A percentile compares a stretch with the other conserved stretches of the same genome.
phyloP scores from a whole-genome alignment of 1,140 invertebrate genomes.

The Drosophila serrata region DNA sequence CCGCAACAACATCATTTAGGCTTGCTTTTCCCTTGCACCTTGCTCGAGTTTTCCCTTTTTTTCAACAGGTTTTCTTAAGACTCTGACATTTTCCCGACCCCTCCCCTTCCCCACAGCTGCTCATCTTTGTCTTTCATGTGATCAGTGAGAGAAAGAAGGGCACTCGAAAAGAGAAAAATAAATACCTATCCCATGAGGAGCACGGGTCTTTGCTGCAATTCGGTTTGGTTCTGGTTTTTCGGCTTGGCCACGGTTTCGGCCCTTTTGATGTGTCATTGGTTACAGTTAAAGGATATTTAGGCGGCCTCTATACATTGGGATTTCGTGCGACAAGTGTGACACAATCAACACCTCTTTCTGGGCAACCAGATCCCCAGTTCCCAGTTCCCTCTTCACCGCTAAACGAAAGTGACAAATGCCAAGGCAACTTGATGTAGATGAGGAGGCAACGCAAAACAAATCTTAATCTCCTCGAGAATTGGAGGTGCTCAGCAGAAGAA shows the following conservation, averaged over 20 bases:
- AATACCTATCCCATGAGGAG: constrained; percentile 45
- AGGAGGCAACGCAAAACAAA: constrained; percentile 33
- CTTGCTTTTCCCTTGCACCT: constrained; percentile 24
- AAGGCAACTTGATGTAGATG: constrained; percentile 43
- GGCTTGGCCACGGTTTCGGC: constrained; percentile 18
- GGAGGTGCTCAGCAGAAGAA: background rate
- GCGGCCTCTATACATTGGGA: constrained; percentile 37
- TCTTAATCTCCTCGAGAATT: constrained; percentile 63
- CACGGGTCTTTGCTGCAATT: constrained; percentile 51
- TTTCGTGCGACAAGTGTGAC: constrained; percentile 69
- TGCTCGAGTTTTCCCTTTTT: constrained; percentile 26
- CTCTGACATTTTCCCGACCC: background rate
- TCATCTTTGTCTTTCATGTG: too few species aligned
- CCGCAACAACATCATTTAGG: constrained; percentile 55
- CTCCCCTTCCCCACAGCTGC: background rate
- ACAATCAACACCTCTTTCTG: constrained; percentile 80
- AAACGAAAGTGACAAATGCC: constrained; percentile 81
- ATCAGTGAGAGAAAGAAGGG: too few species aligned
- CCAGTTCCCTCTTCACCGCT: constrained; percentile 63
- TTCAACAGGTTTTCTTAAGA: constrained; percentile 8
- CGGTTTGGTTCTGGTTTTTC: constrained; percentile 22
- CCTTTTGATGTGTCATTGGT: constrained; percentile 80
- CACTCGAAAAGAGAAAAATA: background rate
- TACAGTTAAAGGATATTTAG: constrained; percentile 83
- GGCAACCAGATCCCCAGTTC: background rate